Evolutionary conservation across 2,888 invertebrate species (phyloP).

Genomic region (Pollenia amentaria): DNA sequence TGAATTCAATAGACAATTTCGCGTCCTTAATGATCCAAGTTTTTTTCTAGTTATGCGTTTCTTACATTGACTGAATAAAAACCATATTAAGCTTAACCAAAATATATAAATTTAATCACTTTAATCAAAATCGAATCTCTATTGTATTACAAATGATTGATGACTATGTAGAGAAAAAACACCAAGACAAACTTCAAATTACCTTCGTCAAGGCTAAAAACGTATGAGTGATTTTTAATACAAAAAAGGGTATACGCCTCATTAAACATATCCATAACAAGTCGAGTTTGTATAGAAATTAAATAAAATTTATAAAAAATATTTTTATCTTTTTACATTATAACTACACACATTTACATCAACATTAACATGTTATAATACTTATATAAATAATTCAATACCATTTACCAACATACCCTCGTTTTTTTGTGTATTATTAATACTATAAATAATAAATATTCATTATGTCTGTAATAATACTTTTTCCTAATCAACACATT

Average conservation of each 20-base stretch:
- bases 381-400: not conserved
- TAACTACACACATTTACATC: not conserved
- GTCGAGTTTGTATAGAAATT: too few relatives aligned
- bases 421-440: constrained; percentile 15
- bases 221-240: not conserved
- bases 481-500: constrained; percentile 20
- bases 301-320: too few relatives aligned
- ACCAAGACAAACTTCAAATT: not conserved
- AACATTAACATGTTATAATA: not conserved
- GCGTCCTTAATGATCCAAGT: too few relatives aligned
- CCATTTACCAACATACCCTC: not conserved
- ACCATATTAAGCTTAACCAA: too few relatives aligned
- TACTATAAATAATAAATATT: constrained; percentile 15
- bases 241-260: not conserved
- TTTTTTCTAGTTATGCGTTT: too few relatives aligned
- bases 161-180: not conserved
- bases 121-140: too few relatives aligned
- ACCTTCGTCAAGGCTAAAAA: not conserved
- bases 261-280: not conserved
- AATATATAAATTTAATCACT: too few relatives aligned
- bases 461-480: constrained; percentile 33
- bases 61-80: too few relatives aligned
- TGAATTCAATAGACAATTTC: too few relatives aligned
- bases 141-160: not conserved
- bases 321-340: too few relatives aligned